A percentile compares a stretch with the other conserved stretches of the same genome.
These are phyloP conservation scores for Ephydatia muelleri DNA, from an alignment of 37 sponge, comb jelly and placozoan genomes.

Conservation along the genomic window DNA sequence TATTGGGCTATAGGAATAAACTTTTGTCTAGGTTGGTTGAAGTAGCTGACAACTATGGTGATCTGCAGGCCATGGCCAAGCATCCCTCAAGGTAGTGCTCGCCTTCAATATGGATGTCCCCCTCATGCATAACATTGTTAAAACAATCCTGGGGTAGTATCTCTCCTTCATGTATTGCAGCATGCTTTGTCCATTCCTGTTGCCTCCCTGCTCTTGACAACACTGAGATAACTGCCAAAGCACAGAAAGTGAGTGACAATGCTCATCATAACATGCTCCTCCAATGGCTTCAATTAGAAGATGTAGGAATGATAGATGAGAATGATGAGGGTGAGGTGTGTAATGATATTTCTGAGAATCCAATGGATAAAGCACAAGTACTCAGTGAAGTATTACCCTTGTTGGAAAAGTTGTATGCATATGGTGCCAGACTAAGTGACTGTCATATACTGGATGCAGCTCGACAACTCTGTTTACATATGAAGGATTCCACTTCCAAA, in stretches of 20 bases:
- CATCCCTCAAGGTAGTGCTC: not conserved
- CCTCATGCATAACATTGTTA: not conserved
- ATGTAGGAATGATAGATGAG: not conserved
- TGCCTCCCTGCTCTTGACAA: not conserved
- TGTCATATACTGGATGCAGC: not conserved
- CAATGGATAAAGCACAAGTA: not conserved
- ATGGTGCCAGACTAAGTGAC: not conserved
- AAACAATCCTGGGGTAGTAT: not conserved
- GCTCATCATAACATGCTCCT: not conserved
- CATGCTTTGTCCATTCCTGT: not conserved
- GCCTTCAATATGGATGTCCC: not conserved
- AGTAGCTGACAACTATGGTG: not conserved
- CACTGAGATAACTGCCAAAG: not conserved
- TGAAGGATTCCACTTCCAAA: not conserved
- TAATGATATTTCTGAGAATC: not conserved
- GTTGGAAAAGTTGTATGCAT: not conserved
- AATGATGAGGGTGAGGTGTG: not conserved
- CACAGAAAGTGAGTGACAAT: not conserved
- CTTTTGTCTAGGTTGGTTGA: not conserved
- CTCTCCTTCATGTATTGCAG: not conserved
- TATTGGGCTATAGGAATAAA: slow-evolving; percentile 10
- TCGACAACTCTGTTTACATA: not conserved
- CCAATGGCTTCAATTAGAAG: not conserved
- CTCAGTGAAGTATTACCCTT: not conserved
- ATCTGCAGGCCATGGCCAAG: not conserved